Evolutionary conservation across 2,113 vertebrate species (phyloP), one percentile per base, ranked within the genome.

Genomic region (Furnarius figulus): DNA sequence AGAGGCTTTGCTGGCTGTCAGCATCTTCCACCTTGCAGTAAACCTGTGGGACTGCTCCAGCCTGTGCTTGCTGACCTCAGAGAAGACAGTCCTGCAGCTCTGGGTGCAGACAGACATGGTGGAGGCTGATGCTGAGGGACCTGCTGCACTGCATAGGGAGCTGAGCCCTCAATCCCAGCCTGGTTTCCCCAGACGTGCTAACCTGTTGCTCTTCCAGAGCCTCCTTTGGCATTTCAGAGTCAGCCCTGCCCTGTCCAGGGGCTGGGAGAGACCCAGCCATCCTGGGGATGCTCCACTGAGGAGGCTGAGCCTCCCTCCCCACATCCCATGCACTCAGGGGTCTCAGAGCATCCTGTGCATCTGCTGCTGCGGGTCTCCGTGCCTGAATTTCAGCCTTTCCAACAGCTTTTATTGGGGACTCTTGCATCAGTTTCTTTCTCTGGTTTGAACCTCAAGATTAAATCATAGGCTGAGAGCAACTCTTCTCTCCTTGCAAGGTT

Each of bases 241-340:
- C 35, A 59, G 56, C n/a, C 25, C n/a, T 47, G 58, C 44, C 50
- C 35, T 47, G 59, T 44, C 37, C 0, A 1, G 35, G 33, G 62
- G 20, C 80, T n/a, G 65, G 47, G 49, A 31, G 27, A 23, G 59
- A 12, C 28, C 2, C 2, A 0, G n/a, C 40, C 44, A 1, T 46
- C 22, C 67, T 37, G 55, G 56, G 70, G 35, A 17, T 76, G 71
- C 56, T 75, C 33, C 76, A 5, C 9, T 12, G 46, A 7, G 35
- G 42, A 35, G 31, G 42, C 70, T 63, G 73, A 81, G 87, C 70
- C 67, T 52, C 37, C 58, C 14, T 42, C 83, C 19, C 47, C 10
- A 0, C 2, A 3, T 12, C 28, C 37, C 0, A 0, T 15, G 53
- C 7, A 17, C 44, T 73, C 49, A 11, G 61, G 47, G 35, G 11